Conservation (phyloP, 2,888 invertebrate genomes). For the Sceliomorpha sp. region DNA sequence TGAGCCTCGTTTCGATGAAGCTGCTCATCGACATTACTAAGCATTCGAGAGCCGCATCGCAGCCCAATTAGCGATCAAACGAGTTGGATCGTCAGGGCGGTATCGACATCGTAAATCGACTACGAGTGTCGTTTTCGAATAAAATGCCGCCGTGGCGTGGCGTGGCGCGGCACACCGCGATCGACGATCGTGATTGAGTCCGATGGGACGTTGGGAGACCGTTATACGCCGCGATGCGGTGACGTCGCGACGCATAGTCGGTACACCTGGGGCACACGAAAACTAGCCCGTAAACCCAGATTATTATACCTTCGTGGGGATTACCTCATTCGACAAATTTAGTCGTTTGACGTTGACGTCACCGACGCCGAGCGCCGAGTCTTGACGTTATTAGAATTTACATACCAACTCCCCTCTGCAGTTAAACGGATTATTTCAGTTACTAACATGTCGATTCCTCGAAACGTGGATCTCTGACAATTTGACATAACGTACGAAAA, state of each 20-base stretch:
- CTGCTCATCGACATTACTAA: constrained; percentile 9
- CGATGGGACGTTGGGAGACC: constrained; percentile 72
- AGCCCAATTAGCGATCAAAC: constrained; percentile 67
- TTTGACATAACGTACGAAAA: too few relatives aligned
- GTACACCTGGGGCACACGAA: constrained; percentile 62
- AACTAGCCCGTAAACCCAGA: constrained; percentile 10
- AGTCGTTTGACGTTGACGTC: constrained; percentile 13
- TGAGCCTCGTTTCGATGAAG: constrained; percentile 21
- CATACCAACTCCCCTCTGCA: too few relatives aligned
- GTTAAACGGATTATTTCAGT: too few relatives aligned
- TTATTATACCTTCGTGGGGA: constrained; percentile 20
- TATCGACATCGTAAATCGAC: constrained; percentile 49
- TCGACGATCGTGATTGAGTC: constrained; percentile 74
- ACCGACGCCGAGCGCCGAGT: too few relatives aligned
- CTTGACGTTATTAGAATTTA: too few relatives aligned
- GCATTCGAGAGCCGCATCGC: constrained; percentile 20
- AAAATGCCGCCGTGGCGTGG: constrained; percentile 21
- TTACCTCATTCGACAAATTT: constrained; percentile 22
- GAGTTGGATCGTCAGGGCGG: constrained; percentile 55
- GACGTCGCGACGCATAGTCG: constrained; percentile 66
- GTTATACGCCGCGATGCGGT: constrained; percentile 68
- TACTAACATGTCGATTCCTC: too few relatives aligned
- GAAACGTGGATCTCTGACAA: too few relatives aligned
- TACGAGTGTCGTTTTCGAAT: constrained; percentile 41
- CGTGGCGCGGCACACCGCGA: constrained; percentile 56